These are phyloP conservation scores for Trichopria drosophilae DNA, from an alignment of 2,888 invertebrate species.

Conservation along the genomic window DNA sequence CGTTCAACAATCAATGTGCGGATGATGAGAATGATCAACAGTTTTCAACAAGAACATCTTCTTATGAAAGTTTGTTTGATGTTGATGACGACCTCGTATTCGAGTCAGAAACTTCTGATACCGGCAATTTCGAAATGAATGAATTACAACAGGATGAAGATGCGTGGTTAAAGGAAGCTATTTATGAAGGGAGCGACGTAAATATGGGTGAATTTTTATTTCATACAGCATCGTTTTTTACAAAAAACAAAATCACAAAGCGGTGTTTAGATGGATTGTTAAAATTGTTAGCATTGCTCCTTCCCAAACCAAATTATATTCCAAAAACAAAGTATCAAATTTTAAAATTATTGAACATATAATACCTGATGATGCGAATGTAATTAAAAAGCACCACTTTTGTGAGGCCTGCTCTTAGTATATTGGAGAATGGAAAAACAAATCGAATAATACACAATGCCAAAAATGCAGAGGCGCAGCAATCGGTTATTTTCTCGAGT, in stretches of 20 bases:
- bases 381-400: constrained; percentile 19
- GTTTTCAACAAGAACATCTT: too few relatives aligned
- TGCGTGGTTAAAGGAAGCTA: constrained; percentile 1
- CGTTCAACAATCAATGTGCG: too few relatives aligned
- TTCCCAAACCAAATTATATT: constrained; percentile 25
- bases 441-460: too few relatives aligned
- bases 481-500: constrained; percentile 20
- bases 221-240: constrained; percentile 7
- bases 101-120: too few relatives aligned
- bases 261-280: constrained; percentile 8
- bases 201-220: constrained; percentile 5
- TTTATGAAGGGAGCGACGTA: neutral
- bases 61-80: too few relatives aligned
- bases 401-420: constrained; percentile 20
- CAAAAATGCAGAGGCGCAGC: neutral
- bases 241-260: constrained; percentile 8
- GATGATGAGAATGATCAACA: too few relatives aligned
- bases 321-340: constrained; percentile 16
- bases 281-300: constrained; percentile 5
- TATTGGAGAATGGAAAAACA: neutral
- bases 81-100: too few relatives aligned
- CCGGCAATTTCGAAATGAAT: too few relatives aligned
- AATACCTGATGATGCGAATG: constrained; percentile 4
- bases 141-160: too few relatives aligned
- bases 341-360: constrained; percentile 16